Base-by-base conservation (phyloP, 2,888 invertebrate species). In the Apamea epomidion region DNA sequence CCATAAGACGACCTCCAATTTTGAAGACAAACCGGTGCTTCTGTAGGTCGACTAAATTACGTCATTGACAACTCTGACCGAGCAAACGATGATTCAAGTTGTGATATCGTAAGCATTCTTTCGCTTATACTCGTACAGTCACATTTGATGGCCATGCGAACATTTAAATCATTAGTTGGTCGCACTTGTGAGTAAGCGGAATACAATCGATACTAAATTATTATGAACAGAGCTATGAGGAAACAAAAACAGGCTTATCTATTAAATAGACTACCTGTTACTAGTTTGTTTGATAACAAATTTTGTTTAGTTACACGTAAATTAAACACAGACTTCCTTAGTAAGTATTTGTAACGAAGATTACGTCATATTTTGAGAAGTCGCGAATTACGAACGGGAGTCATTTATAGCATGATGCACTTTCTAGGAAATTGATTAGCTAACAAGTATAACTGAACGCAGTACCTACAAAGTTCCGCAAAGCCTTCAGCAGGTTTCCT, bases 401-500 rank as follows among this genome's bases (percentile, higher is more conserved):
- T 71, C 18, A 76, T 81, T 29, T 67, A n/a, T 48, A 71, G 16
- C 32, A 83, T 70, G 37, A 74, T 83, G 78, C 51, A 18, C 51
- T 78, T 87, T 64, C 87, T 65, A 29, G 16, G 84, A 73, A 84
- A 84, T 37, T 77, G 70, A 86, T 79, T 73, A 87, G 65, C 51
- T 73, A 79, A 48, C 78, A 77, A 74, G 80, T 76, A 77, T 86
- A 88, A 82, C 83, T 79, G 79, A 81, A 78, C 74, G 80, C 77
- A 80, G 85, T 86, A 76, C 76, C 82, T 82, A 81, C 69, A 81
- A 81, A 76, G 89, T 90, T 89, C 91, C 88, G 91, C 89, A 90
- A 85, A 93, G 91, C 91, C 93, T 93, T 93, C 91, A 90, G 92
- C 94, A 91, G 93, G 96, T 96, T 96, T 94, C 96, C 96, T 92